phyloP scores from a whole-genome alignment of 1,140 invertebrate species.

The Eulimnadia texana region DNA sequence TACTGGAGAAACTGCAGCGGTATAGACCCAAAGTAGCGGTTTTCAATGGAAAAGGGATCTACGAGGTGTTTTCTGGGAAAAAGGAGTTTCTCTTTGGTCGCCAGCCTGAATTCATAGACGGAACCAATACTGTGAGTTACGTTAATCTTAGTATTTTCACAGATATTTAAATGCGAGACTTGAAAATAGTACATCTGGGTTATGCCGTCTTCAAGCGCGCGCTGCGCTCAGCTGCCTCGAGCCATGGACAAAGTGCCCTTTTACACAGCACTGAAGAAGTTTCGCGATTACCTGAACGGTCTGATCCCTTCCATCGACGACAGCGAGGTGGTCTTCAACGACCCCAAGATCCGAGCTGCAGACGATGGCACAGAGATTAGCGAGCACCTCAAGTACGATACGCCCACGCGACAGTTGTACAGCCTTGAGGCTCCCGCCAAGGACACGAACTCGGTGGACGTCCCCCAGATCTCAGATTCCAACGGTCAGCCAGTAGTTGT shows the following conservation, averaged over 20 bases:
- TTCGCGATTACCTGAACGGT: slow-evolving; percentile 87
- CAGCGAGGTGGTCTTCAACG: slow-evolving; percentile 78
- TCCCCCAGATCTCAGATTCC: neutral
- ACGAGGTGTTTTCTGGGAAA: slow-evolving; percentile 92
- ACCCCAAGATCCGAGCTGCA: slow-evolving; percentile 33
- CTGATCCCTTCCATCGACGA: slow-evolving; percentile 73
- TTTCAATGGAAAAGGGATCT: slow-evolving; percentile 96
- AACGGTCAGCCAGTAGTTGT: slow-evolving; percentile 27
- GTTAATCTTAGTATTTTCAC: slow-evolving; percentile 1
- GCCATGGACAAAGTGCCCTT: slow-evolving; percentile 95
- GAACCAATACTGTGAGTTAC: slow-evolving; percentile 75
- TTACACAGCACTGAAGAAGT: slow-evolving; percentile 85
- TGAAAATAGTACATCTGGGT: slow-evolving; percentile 83
- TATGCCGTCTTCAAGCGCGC: slow-evolving; percentile 92
- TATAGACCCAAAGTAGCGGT: slow-evolving; percentile 93
- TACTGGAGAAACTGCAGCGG: slow-evolving; percentile 79
- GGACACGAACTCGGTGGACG: slow-evolving; percentile 14
- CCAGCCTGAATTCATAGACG: slow-evolving; percentile 80
- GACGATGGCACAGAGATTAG: slow-evolving; percentile 14
- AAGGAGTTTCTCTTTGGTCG: slow-evolving; percentile 94
- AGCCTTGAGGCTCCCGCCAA: slow-evolving; percentile 20
- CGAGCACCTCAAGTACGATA: slow-evolving; percentile 17
- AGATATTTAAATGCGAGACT: neutral
- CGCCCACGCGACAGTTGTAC: slow-evolving; percentile 21
- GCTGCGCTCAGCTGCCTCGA: slow-evolving; percentile 85